Base-by-base conservation (phyloP, 1,140 invertebrate species). In the Aplysia californica region DNA sequence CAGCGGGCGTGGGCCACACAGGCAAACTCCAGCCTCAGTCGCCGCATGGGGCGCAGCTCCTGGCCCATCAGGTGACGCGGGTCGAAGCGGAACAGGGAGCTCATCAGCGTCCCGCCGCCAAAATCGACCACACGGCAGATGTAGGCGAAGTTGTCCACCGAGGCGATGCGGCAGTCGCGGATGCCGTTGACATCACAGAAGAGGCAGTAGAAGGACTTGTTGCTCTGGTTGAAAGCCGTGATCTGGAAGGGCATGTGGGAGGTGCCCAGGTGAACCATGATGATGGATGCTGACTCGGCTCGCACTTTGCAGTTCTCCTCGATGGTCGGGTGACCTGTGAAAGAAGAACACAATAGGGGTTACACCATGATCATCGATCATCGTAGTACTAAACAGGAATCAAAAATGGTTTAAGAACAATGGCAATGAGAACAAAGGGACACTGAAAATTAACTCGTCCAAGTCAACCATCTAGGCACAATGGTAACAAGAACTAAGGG, bases 1-100 rank as follows among this genome's bases (percentile, higher is more conserved):
- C 92, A 93, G 44, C 94, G 94, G 76, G 95, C 93, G 87, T 96
- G 92, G 15, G 95, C 93, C 35, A 86, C 83, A 33, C 87, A 75
- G 0, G 87, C 84, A 70, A 88, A 87, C 38, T 89, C 88, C 35
- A 88, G 68, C n/a, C 88, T 65, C 6, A 87, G 76, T 59, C 83
- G 73, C 65, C 84, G 72, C 85, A 88, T 87, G 41, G 87, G 87
- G 29, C 79, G 82, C 29, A 89, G 72, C 66, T 87, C 86, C 36
- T 87, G 86, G 33, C 87, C 84, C 55, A 81, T 67, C 50, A 89
- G 75, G 77, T 89, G 88, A 5, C 88, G 80, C 0, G 87, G 87
- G 78, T 89, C 88, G 81, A 89, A 89, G 55, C 88, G 79, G 55
- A 87, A 85, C 36, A 88, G 66, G 0, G 87, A 88, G 69, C 83